Percentiles rank a stretch among this genome's conserved stretches.
These are phyloP conservation scores for Lumbricus terrestris DNA, from an alignment of 2,888 invertebrate genomes.

Conservation along the genomic window DNA sequence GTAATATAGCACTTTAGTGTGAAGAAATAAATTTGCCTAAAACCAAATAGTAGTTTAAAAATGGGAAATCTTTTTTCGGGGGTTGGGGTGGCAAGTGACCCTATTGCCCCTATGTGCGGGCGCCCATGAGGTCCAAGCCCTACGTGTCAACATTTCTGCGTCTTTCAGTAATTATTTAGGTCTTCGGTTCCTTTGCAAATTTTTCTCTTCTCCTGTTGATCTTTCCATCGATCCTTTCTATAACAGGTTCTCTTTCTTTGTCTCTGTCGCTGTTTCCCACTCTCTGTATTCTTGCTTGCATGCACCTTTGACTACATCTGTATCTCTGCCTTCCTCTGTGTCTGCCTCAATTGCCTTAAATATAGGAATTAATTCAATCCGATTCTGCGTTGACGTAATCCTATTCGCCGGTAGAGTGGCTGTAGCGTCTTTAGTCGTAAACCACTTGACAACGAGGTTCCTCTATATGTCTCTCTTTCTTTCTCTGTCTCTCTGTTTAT, in stretches of 20 bases:
- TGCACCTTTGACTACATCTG: background rate
- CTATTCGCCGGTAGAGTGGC: background rate
- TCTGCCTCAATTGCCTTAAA: background rate
- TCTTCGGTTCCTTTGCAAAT: background rate
- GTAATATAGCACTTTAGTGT: no score
- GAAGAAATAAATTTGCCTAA: no score
- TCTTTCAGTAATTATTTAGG: background rate
- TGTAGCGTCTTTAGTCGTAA: background rate
- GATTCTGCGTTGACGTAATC: background rate
- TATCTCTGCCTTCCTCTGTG: background rate
- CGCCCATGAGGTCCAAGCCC: no score
- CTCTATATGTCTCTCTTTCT: constrained; percentile 8
- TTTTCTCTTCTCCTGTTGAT: background rate
- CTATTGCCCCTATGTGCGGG: no score
- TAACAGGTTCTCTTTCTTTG: background rate
- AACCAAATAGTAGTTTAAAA: no score
- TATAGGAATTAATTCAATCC: background rate
- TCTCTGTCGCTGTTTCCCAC: background rate
- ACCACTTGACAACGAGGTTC: background rate
- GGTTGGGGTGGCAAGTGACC: no score
- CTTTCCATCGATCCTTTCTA: background rate
- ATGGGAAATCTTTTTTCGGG: no score
- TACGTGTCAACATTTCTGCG: background rate
- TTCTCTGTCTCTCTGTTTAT: constrained; percentile 19
- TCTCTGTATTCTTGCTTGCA: no score